These are phyloP conservation scores for Parazoanthus darwini DNA, from an alignment of 92 coral and sea anemone species.

Conservation along the genomic window DNA sequence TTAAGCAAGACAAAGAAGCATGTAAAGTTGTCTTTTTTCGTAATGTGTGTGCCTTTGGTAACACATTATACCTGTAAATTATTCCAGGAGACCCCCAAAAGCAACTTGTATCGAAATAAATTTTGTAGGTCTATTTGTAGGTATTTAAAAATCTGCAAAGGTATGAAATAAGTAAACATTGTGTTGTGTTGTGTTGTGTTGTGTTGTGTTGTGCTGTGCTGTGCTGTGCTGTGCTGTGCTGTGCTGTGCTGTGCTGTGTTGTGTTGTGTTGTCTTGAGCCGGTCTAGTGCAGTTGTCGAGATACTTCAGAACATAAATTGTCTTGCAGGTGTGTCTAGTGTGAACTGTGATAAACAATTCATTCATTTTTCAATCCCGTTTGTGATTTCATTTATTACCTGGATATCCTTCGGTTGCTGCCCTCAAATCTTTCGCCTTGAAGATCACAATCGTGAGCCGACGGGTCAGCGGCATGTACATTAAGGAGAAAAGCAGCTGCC, in stretches of 20 bases:
- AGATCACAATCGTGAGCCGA: constrained; percentile 85
- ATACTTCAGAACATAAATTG: not conserved
- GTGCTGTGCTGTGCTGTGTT: too few relatives aligned
- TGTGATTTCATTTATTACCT: constrained; percentile 54
- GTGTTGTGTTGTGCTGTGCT: not conserved
- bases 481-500: constrained; percentile 85
- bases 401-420: constrained; percentile 87
- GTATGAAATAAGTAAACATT: too few relatives aligned
- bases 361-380: not conserved
- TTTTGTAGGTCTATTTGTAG: too few relatives aligned
- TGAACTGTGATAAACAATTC: not conserved
- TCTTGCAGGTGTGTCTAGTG: not conserved
- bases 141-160: too few relatives aligned
- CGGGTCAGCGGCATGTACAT: constrained; percentile 99
- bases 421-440: constrained; percentile 88
- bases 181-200: not conserved
- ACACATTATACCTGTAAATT: too few relatives aligned
- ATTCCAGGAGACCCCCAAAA: too few relatives aligned
- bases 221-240: not conserved
- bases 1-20: not conserved
- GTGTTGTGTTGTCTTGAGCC: not conserved
- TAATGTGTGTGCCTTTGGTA: too few relatives aligned
- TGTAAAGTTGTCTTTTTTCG: too few relatives aligned
- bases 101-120: too few relatives aligned
- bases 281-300: too few relatives aligned